Percentiles rank a stretch among this genome's conserved stretches.
Conservation (phyloP, 1,140 invertebrate genomes). For the Bombus fervidus region DNA sequence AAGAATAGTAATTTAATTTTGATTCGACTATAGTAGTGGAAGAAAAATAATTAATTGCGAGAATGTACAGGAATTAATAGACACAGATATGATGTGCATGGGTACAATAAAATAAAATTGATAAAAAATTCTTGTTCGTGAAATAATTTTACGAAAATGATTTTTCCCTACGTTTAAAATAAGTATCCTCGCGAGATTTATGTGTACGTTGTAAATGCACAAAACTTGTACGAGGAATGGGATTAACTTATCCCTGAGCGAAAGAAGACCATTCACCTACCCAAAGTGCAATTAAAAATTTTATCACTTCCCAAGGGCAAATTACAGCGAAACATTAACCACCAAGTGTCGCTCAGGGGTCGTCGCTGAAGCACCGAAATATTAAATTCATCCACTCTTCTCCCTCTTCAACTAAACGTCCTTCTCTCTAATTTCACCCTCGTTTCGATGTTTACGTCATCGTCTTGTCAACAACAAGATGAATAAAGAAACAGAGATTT, state of each 20-base stretch:
- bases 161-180: background rate
- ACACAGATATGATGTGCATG: too few relatives aligned
- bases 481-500: background rate
- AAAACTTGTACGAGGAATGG: background rate
- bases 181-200: background rate
- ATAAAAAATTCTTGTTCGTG: background rate
- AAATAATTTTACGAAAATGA: background rate
- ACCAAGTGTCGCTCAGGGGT: background rate
- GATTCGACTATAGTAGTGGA: background rate
- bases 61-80: background rate
- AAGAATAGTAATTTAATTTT: too few relatives aligned
- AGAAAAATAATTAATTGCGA: background rate
- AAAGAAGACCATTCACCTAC: background rate
- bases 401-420: background rate
- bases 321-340: slow-evolving; percentile 13
- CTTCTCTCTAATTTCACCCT: background rate
- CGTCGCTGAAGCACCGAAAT: background rate
- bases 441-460: background rate
- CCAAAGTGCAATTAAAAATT: slow-evolving; percentile 19
- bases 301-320: background rate
- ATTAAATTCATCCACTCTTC: slow-evolving; percentile 2
- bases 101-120: background rate
- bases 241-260: background rate
- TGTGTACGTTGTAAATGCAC: background rate
- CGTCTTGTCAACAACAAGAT: background rate